Conservation (phyloP, 1,140 invertebrate species). For the Plutomurus gul region DNA sequence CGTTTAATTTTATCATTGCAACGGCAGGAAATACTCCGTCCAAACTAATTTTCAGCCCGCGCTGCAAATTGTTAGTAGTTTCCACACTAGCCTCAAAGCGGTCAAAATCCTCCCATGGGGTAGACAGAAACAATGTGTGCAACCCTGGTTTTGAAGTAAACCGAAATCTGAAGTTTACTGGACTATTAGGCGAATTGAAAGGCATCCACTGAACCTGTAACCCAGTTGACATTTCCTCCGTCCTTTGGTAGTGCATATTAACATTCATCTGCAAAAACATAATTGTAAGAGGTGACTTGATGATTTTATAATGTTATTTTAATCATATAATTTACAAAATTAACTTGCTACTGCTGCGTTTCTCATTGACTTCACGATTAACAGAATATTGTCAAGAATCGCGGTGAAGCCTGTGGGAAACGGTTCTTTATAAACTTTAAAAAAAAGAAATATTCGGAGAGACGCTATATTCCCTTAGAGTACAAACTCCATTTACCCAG, state of each 20-base stretch:
- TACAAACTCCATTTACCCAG: too few species aligned
- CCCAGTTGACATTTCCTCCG: not conserved
- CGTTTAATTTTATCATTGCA: not conserved
- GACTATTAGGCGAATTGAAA: not conserved
- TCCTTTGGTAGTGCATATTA: conserved; percentile 14
- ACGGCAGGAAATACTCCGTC: conserved; percentile 20
- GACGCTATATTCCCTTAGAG: too few species aligned
- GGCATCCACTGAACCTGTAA: not conserved
- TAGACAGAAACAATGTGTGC: not conserved
- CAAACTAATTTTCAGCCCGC: conserved; percentile 16
- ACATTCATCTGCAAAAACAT: not conserved
- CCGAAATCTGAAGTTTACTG: not conserved
- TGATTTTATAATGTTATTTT: not conserved
- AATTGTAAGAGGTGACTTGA: not conserved
- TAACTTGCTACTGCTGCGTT: too few species aligned
- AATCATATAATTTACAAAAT: not conserved
- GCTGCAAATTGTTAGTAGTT: not conserved
- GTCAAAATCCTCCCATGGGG: conserved; percentile 41
- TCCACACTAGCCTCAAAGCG: not conserved
- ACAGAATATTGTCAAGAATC: too few species aligned
- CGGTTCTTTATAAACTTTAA: too few species aligned
- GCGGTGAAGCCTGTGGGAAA: too few species aligned
- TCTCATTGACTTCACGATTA: too few species aligned
- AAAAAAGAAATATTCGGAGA: too few species aligned
- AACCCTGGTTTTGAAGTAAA: not conserved